Conservation (phyloP, 1,140 invertebrate genomes). For the Heliothis subflexa region DNA sequence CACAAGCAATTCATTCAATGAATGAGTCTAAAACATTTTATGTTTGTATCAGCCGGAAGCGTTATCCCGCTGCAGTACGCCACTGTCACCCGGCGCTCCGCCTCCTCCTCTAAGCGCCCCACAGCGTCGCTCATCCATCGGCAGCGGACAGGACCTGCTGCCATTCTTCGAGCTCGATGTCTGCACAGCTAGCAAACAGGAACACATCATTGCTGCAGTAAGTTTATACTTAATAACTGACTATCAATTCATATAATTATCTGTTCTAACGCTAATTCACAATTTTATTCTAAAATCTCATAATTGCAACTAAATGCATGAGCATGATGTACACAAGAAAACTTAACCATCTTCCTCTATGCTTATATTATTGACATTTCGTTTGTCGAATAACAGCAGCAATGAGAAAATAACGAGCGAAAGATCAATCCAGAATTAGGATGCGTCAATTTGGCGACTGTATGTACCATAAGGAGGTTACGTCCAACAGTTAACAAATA, state of each 20-base stretch:
- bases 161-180: slow-evolving; percentile 94
- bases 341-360: too few relatives aligned
- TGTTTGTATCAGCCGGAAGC: slow-evolving; percentile 89
- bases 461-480: too few relatives aligned
- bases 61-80: slow-evolving; percentile 93
- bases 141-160: slow-evolving; percentile 86
- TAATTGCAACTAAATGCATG: too few relatives aligned
- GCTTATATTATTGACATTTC: too few relatives aligned
- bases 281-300: too few relatives aligned
- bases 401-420: too few relatives aligned
- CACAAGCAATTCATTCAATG: too few relatives aligned
- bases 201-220: slow-evolving; percentile 94
- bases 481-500: too few relatives aligned
- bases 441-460: too few relatives aligned
- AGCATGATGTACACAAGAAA: too few relatives aligned
- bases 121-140: slow-evolving; percentile 66
- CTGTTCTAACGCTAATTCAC: neutral
- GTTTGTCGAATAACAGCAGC: too few relatives aligned
- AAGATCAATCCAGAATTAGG: too few relatives aligned
- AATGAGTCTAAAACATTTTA: neutral
- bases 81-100: slow-evolving; percentile 89
- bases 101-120: slow-evolving; percentile 66
- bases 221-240: slow-evolving; percentile 57
- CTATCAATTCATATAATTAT: neutral
- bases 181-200: slow-evolving; percentile 94